Base-by-base conservation (phyloP, 30 jellyfish, hydroid and myxozoan species). In the Rhopilema esculentum region DNA sequence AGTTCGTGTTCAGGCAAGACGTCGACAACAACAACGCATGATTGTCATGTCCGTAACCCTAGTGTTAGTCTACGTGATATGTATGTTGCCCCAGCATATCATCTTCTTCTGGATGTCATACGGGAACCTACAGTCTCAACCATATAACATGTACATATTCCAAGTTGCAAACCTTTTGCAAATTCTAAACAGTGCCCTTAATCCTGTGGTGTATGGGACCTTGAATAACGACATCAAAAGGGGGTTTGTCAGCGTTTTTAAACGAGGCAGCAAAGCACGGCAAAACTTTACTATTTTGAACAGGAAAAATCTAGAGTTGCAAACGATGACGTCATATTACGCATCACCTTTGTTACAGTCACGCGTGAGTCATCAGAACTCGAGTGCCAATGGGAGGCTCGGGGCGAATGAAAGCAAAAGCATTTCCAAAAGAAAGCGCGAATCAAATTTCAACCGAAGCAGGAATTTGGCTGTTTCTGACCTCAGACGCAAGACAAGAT, bases 31-130 rank as follows among this genome's bases (percentile, higher is more conserved):
- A 48, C 83, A 84, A 25, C 70, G 70, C 28, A 51, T 89, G 51
- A 63, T 88, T 23, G 84, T 68, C 72, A 79, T 94, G 97, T 75
- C 97, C 1, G 74, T 94, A 6, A 67, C 88, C 4, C 68, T 89
- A 74, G 91, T 88, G 19, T 22, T 94, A 31, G 98, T 71, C 9
- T 94, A 94, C 63, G 87, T 80, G 16, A 53, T 88, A 9, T 94
- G 98, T 71, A 89, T 94, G 80, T 91, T 89, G 7, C 98, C 98
- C 8, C 98, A 94, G 80, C 98, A 94, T 57, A 29, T 93, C 49
- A 93, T 94, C 18, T 94, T 75, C 93, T 86, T 94, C 90, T 94
- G 97, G 91, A 73, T 80, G 76, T 52, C 64, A 1, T 94, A 75
- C 68, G 96, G 96, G 8, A 66, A 79, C 33, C 49, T 94, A 51